phyloP scores from a whole-genome alignment of 2,113 vertebrate species.

The Mustela lutreola region DNA sequence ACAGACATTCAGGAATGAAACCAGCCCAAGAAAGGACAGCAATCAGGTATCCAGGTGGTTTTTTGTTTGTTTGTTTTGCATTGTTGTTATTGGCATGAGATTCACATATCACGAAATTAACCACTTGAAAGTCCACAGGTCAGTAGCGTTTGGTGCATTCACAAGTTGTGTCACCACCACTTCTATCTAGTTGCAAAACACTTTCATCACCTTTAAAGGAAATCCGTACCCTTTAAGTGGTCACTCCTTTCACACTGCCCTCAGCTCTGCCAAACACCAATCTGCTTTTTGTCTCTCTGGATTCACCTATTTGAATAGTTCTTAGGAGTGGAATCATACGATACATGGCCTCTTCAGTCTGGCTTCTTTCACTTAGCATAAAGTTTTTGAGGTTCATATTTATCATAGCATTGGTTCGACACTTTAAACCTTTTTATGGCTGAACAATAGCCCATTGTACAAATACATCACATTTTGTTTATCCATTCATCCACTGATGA shows the following conservation, averaged over 20 bases:
- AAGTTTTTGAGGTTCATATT: not conserved
- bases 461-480: not conserved
- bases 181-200: not conserved
- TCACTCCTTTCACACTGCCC: not conserved
- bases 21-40: not conserved
- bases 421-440: not conserved
- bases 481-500: not conserved
- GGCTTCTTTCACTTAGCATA: constrained; percentile 35
- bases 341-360: not conserved
- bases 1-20: not conserved
- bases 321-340: not conserved
- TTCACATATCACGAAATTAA: not conserved
- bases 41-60: not conserved
- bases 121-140: not conserved
- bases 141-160: not conserved
- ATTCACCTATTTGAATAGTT: not conserved
- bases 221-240: not conserved
- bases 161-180: not conserved
- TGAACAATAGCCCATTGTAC: not conserved
- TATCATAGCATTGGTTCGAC: not conserved
- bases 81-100: constrained; percentile 2
- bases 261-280: not conserved
- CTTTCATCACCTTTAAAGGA: not conserved
- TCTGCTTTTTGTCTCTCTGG: not conserved
- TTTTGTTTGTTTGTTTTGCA: not conserved